Conservation (phyloP, 2,888 invertebrate genomes). For the Entomobrya multifasciata region DNA sequence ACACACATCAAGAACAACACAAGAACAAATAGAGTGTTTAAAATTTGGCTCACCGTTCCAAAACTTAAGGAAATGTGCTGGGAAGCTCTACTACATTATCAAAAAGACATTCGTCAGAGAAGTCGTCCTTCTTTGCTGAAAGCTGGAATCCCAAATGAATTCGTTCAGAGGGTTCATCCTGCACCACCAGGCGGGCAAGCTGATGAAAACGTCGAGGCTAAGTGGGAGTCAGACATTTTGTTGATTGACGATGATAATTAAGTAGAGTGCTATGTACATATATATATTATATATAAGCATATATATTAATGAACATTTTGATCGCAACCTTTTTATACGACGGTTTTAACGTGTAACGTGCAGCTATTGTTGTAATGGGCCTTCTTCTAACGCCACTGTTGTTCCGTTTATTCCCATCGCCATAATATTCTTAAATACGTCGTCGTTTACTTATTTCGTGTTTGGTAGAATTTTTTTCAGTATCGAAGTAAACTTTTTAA, state of each 20-base stretch:
- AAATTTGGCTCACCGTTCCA: constrained; percentile 93
- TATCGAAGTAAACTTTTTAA: constrained; percentile 4
- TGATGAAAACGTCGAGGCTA: constrained; percentile 38
- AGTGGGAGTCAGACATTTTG: constrained; percentile 79
- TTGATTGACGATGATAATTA: constrained; percentile 80
- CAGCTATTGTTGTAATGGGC: constrained; percentile 16
- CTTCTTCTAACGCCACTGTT: constrained; percentile 28
- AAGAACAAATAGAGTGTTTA: constrained; percentile 89
- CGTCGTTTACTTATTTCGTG: neutral
- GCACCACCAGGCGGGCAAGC: constrained; percentile 67
- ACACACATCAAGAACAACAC: constrained; percentile 80
- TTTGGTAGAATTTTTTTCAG: neutral
- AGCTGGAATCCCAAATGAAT: constrained; percentile 79
- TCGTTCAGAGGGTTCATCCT: constrained; percentile 72
- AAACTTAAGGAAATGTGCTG: constrained; percentile 93
- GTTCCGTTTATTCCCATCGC: constrained; percentile 24
- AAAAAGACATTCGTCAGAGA: constrained; percentile 74
- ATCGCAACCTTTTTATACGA: constrained; percentile 35
- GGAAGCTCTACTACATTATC: constrained; percentile 84
- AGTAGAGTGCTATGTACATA: constrained; percentile 23
- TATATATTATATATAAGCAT: neutral
- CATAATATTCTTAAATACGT: neutral
- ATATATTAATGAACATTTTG: constrained; percentile 33
- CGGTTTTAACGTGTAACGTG: constrained; percentile 17
- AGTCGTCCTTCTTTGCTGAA: constrained; percentile 72